Conservation (phyloP, 2,888 invertebrate species). For the Carpatolechia fugitivella region DNA sequence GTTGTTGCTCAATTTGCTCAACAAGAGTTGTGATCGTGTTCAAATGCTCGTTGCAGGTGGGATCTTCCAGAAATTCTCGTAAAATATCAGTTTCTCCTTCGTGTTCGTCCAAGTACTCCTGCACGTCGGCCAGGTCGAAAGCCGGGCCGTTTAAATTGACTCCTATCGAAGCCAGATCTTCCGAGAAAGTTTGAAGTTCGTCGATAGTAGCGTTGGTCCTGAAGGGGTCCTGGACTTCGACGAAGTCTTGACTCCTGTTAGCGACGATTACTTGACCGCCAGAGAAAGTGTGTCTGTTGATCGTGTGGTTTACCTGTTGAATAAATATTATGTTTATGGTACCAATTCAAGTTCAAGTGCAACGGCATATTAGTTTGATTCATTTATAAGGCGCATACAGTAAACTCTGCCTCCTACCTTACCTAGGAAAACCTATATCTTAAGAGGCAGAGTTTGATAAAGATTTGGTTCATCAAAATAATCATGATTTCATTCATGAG, state of each 20-base stretch:
- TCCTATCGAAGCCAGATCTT: slow-evolving; percentile 41
- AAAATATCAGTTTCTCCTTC: neutral
- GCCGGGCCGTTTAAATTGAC: slow-evolving; percentile 26
- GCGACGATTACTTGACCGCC: slow-evolving; percentile 59
- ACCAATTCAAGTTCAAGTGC: too few species aligned
- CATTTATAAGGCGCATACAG: too few species aligned
- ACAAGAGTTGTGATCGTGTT: slow-evolving; percentile 17
- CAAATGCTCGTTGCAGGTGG: slow-evolving; percentile 4
- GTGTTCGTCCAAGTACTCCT: slow-evolving; percentile 45
- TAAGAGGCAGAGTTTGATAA: too few species aligned
- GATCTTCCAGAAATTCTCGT: slow-evolving; percentile 28
- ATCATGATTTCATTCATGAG: too few species aligned
- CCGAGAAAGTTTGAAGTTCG: neutral
- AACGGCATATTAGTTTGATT: too few species aligned
- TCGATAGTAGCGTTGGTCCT: neutral
- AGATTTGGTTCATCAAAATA: too few species aligned
- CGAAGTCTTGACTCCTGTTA: neutral
- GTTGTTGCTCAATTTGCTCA: slow-evolving; percentile 6
- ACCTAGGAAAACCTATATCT: too few species aligned
- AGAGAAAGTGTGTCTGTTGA: slow-evolving; percentile 53
- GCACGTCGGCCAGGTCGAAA: slow-evolving; percentile 31
- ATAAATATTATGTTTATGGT: too few species aligned
- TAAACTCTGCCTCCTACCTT: too few species aligned
- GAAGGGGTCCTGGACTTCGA: too few species aligned
- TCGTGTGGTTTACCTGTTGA: slow-evolving; percentile 45